Base-by-base conservation (phyloP, 2,888 invertebrate genomes). In the Spodoptera littoralis region DNA sequence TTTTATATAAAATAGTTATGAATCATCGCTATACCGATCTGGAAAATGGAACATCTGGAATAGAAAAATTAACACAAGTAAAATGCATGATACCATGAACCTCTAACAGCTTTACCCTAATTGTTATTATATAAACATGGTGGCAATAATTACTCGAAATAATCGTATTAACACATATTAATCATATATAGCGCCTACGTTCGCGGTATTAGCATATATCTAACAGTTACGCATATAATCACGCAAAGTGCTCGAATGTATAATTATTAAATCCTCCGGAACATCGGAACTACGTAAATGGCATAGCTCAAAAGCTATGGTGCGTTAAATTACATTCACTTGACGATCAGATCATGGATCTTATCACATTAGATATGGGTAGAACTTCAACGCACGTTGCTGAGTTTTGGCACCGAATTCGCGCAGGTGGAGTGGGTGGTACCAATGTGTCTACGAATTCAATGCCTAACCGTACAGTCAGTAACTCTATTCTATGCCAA, bases 171-270 rank as follows among this genome's bases (percentile, higher is more conserved):
- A 55, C 60, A 49, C 67, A 66, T 72, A 79, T 78, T 75, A 70
- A 77, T 77, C 66, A 65, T 53, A 62, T 52, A 73, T 47, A 53
- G 22, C 49, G 52, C 46, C 59, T 52, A 50, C 61, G 27, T 27
- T 60, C 45, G 53, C 53, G 67, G 51, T 41, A 79, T 78, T 72
- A 78, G 67, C 77, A 77, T 78, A 71, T 72, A 71, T 52, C 48
- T 60, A 50, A 62, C 50, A 68, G 76, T 69, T 66, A 47, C 57
- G 47, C 18, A 66, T 60, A 73, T 76, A 78, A 72, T 79, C 71
- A 80, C 73, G 68, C 65, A 73, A 79, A 79, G 76, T 78, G 80
- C 73, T 79, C 54, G 73, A 76, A 73, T 54, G 70, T 73, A 68
- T 70, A 79, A 73, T 79, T 69, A 76, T 78, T 78, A 76, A 80